Conservation (phyloP, 2,797 vertebrate genomes). For the Sebastes miniatus region DNA sequence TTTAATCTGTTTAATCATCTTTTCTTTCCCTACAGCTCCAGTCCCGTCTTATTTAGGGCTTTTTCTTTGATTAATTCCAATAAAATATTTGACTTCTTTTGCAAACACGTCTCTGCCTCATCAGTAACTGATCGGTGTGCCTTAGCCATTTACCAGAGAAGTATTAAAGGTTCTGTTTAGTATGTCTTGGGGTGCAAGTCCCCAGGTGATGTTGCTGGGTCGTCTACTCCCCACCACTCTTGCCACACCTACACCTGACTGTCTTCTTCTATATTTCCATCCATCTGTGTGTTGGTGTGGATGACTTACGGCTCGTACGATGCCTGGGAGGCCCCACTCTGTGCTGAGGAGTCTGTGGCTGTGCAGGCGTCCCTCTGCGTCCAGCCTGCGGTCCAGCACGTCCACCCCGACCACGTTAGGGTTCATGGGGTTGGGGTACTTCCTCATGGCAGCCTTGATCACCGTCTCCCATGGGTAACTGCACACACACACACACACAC, state of each 20-base stretch:
- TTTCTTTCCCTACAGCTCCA: too few species aligned
- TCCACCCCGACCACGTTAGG: constrained; percentile 95
- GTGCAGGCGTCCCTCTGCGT: constrained; percentile 90
- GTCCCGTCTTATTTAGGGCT: too few species aligned
- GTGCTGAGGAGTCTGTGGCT: constrained; percentile 97
- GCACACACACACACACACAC: constrained; percentile 34
- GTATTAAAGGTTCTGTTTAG: too few species aligned
- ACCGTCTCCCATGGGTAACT: constrained; percentile 98
- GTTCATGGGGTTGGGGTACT: constrained; percentile 99
- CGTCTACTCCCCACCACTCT: too few species aligned
- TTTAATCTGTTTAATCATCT: too few species aligned
- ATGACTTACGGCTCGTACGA: constrained; percentile 89
- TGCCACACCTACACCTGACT: neutral
- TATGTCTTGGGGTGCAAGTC: too few species aligned
- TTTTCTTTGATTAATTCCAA: too few species aligned
- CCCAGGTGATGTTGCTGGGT: too few species aligned
- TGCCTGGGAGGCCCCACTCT: constrained; percentile 93
- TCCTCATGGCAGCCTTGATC: constrained; percentile 97
- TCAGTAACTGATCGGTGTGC: too few species aligned
- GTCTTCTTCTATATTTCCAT: neutral
- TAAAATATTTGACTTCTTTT: too few species aligned
- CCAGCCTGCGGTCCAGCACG: constrained; percentile 90
- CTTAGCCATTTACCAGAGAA: too few species aligned
- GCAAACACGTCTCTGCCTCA: too few species aligned
- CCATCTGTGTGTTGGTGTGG: neutral